Evolutionary conservation across 2,888 invertebrate species (phyloP).

Genomic region (Spialia ferax): DNA sequence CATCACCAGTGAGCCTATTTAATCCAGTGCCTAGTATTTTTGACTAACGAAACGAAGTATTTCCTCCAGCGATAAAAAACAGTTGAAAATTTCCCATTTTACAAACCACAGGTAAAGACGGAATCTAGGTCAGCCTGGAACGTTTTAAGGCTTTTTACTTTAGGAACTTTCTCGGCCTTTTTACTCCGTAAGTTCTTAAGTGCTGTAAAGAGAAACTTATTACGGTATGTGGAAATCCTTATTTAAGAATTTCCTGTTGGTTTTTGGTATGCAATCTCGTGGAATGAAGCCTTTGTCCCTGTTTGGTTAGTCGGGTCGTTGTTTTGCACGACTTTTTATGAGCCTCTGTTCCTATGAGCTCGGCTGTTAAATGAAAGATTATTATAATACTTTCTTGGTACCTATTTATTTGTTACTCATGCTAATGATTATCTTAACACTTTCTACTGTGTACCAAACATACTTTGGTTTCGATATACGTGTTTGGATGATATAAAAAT

Average conservation of each 20-base stretch:
- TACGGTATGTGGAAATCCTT: constrained; percentile 37
- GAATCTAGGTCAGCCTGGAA: constrained; percentile 38
- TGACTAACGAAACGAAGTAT: constrained; percentile 30
- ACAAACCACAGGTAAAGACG: constrained; percentile 36
- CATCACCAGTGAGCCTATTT: constrained; percentile 1
- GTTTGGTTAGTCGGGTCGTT: constrained; percentile 3
- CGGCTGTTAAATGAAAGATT: not conserved
- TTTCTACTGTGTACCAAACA: too few species aligned
- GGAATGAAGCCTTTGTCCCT: constrained; percentile 22
- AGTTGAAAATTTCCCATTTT: constrained; percentile 36
- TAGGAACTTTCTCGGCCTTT: constrained; percentile 40
- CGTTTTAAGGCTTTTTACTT: constrained; percentile 41
- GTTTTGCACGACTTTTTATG: not conserved
- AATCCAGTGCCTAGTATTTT: constrained; percentile 22
- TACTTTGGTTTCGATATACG: too few species aligned
- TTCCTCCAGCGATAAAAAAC: constrained; percentile 32
- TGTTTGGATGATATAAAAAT: too few species aligned
- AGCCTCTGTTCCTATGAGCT: not conserved
- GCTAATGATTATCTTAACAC: too few species aligned
- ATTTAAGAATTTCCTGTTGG: constrained; percentile 30
- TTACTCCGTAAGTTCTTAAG: constrained; percentile 38
- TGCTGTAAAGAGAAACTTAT: constrained; percentile 40
- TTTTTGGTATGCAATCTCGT: constrained; percentile 25
- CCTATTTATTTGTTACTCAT: too few species aligned
- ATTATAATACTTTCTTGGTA: too few species aligned